Evolutionary conservation across 2,797 vertebrate genomes (phyloP).

Genomic region (Gambelia wislizenii): DNA sequence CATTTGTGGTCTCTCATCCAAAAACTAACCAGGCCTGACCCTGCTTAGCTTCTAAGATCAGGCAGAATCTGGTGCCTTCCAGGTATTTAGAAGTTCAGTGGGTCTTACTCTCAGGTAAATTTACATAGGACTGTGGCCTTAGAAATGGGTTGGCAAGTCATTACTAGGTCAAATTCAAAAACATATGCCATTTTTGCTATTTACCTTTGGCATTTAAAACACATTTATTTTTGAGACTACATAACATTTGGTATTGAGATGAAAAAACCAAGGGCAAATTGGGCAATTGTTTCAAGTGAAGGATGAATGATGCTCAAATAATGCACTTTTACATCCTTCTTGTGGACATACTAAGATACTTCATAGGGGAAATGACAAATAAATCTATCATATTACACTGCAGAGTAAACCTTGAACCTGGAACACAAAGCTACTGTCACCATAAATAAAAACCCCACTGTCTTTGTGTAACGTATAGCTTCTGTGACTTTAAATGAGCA

Average conservation of each 20-base stretch:
- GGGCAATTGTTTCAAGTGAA: slow-evolving; percentile 12
- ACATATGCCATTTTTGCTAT: background rate
- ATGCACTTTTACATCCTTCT: slow-evolving; percentile 18
- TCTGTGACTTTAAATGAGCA: background rate
- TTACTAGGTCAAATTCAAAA: background rate
- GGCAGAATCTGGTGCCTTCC: no score
- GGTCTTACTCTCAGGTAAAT: background rate
- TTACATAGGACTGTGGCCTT: background rate
- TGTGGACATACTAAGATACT: fast-evolving
- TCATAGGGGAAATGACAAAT: slow-evolving; percentile 13
- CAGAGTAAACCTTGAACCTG: slow-evolving; percentile 8
- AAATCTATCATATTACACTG: background rate
- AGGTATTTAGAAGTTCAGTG: background rate
- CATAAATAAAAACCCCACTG: slow-evolving; percentile 1
- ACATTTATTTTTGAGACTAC: background rate
- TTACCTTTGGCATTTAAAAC: background rate
- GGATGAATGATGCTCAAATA: slow-evolving; percentile 8
- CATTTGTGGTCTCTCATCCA: no score
- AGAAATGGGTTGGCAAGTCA: background rate
- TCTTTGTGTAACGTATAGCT: background rate
- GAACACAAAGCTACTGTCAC: background rate
- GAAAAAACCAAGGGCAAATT: slow-evolving; percentile 3
- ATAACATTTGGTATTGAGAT: background rate
- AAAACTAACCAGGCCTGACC: no score
- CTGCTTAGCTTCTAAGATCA: no score